Conservation (phyloP, 2,888 invertebrate species). For the Catocala nupta region DNA sequence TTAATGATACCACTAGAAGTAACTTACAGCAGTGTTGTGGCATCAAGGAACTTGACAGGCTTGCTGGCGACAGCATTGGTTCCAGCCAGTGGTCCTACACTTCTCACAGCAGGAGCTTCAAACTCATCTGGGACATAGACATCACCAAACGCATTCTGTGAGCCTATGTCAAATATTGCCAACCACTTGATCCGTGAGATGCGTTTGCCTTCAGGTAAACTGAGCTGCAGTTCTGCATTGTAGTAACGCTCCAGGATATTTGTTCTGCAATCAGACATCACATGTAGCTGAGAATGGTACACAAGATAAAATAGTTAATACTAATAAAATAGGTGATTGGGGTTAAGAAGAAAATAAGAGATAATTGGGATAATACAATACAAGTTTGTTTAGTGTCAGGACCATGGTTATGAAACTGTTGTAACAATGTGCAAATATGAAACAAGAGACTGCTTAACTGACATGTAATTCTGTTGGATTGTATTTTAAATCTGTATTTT, state of each 20-base stretch:
- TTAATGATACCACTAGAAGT: not conserved
- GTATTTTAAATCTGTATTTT: too few species aligned
- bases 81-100: constrained; percentile 72
- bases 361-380: too few species aligned
- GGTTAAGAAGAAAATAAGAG: too few species aligned
- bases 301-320: not conserved
- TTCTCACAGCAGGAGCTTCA: constrained; percentile 92
- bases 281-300: not conserved
- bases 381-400: too few species aligned
- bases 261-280: constrained; percentile 87
- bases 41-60: constrained; percentile 92
- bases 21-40: constrained; percentile 90
- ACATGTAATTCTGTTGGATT: too few species aligned
- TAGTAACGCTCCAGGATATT: constrained; percentile 95
- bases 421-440: too few species aligned
- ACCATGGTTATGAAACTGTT: too few species aligned
- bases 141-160: constrained; percentile 96
- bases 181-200: constrained; percentile 96
- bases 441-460: too few species aligned
- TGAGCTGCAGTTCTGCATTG: constrained; percentile 93
- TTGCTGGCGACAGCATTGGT: constrained; percentile 89
- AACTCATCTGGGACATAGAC: constrained; percentile 96
- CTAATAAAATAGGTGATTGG: too few species aligned
- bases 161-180: constrained; percentile 94
- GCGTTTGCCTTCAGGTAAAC: constrained; percentile 94